Evolutionary conservation across 1,140 invertebrate species (phyloP).

Genomic region (Drosophila lacertosa): DNA sequence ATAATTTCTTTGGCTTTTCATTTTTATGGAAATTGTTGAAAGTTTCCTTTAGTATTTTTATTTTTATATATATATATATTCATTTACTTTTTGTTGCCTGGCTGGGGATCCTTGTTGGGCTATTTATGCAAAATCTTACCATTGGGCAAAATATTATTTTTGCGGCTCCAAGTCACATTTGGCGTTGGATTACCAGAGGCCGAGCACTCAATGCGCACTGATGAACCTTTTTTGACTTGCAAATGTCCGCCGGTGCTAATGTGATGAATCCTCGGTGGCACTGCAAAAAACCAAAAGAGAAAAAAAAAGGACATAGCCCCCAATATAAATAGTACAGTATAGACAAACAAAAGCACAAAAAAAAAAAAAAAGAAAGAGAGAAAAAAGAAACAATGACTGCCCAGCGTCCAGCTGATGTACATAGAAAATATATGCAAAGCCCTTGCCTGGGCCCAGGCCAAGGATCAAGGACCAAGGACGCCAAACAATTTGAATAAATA

Average conservation of each 20-base stretch:
- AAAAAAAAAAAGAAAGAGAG: constrained; percentile 28
- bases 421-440: constrained; percentile 74
- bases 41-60: no score
- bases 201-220: constrained; percentile 87
- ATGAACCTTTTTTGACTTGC: constrained; percentile 87
- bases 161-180: constrained; percentile 88
- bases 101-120: constrained; percentile 40
- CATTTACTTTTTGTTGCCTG: constrained; percentile 57
- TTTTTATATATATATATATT: no score
- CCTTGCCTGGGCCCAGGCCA: constrained; percentile 31
- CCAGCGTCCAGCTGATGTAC: constrained; percentile 33
- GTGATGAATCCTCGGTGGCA: constrained; percentile 86
- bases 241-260: constrained; percentile 86
- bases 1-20: constrained; percentile 77
- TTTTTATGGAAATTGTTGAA: constrained; percentile 82
- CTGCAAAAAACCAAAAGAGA: constrained; percentile 73
- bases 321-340: no score
- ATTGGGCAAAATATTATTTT: constrained; percentile 87
- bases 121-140: constrained; percentile 85
- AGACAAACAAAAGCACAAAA: constrained; percentile 1
- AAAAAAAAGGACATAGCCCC: constrained; percentile 13
- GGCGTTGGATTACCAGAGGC: constrained; percentile 88
- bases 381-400: constrained; percentile 8
- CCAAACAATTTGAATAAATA: constrained; percentile 80
- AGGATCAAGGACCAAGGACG: constrained; percentile 58